These are phyloP conservation scores for Protonemura montana DNA, from an alignment of 2,888 invertebrate species.

Conservation along the genomic window DNA sequence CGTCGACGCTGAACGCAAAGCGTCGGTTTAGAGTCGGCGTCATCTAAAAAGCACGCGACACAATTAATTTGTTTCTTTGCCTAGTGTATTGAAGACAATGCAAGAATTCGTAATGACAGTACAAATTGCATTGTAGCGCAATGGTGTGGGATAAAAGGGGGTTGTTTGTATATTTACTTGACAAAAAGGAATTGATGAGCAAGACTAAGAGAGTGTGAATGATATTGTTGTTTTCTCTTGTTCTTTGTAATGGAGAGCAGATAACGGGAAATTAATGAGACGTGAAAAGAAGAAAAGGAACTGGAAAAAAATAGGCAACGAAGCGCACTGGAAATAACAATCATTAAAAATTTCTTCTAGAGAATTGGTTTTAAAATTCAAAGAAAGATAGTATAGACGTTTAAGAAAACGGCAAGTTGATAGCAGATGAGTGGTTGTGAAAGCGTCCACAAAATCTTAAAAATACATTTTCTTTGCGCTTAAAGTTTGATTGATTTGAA, in stretches of 20 bases:
- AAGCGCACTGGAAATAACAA: background rate
- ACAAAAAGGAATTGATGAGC: background rate
- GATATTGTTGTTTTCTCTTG: conserved; percentile 7
- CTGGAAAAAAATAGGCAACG: background rate
- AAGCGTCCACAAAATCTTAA: no score
- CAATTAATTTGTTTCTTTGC: background rate
- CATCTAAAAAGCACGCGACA: background rate
- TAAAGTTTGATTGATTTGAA: no score
- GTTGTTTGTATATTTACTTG: background rate
- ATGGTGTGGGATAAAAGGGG: background rate
- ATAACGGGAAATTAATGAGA: background rate
- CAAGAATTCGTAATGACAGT: background rate
- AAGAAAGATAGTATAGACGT: background rate
- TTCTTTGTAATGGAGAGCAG: conserved; percentile 12
- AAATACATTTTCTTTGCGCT: no score
- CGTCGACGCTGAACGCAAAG: background rate
- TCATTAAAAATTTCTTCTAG: background rate
- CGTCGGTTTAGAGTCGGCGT: background rate
- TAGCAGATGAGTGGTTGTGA: no score
- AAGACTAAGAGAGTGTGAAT: background rate
- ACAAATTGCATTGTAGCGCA: background rate
- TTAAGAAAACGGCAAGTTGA: no score
- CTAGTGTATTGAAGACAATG: background rate
- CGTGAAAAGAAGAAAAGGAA: background rate
- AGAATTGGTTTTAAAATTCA: background rate